Percentiles rank a stretch among this genome's conserved stretches.
phyloP scores from a whole-genome alignment of 2,113 vertebrate genomes.

The Petromus typicus region DNA sequence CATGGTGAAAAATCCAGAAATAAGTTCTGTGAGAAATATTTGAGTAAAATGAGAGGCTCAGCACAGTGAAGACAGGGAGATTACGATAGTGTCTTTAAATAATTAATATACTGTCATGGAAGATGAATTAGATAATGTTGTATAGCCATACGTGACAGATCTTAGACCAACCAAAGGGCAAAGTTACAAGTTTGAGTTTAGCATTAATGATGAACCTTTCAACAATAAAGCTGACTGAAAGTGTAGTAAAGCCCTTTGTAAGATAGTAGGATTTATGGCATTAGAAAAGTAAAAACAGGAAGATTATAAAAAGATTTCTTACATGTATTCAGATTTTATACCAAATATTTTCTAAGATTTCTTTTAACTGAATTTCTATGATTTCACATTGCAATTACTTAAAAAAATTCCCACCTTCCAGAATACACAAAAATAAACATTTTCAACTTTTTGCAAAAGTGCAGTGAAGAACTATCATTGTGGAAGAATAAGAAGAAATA shows the following conservation, averaged over 20 bases:
- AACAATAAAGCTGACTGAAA: conserved; percentile 52
- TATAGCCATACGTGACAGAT: conserved; percentile 25
- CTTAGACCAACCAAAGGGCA: conserved; percentile 63
- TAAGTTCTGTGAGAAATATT: conserved; percentile 14
- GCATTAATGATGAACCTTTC: conserved; percentile 66
- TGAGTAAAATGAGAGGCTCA: conserved; percentile 38
- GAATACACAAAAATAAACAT: not conserved
- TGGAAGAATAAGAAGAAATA: not conserved
- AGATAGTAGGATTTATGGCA: not conserved
- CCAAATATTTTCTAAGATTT: conserved; percentile 18
- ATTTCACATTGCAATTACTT: conserved; percentile 26
- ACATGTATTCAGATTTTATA: not conserved
- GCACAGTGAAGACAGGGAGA: conserved; percentile 54
- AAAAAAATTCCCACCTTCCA: not conserved
- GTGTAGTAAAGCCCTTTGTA: conserved; percentile 2
- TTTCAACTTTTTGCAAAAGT: not conserved
- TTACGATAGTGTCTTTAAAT: conserved; percentile 67
- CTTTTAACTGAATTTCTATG: conserved; percentile 41
- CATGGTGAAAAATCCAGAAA: conserved; percentile 2
- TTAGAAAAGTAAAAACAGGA: conserved; percentile 52
- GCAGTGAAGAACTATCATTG: not conserved
- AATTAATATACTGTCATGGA: conserved; percentile 72
- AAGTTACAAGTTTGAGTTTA: conserved; percentile 68
- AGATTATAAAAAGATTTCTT: not conserved
- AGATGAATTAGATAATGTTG: conserved; percentile 70